A percentile compares a stretch with the other conserved stretches of the same genome.
These are phyloP conservation scores for Siniperca obscura DNA, from an alignment of 2,797 vertebrate genomes.

Conservation along the genomic window DNA sequence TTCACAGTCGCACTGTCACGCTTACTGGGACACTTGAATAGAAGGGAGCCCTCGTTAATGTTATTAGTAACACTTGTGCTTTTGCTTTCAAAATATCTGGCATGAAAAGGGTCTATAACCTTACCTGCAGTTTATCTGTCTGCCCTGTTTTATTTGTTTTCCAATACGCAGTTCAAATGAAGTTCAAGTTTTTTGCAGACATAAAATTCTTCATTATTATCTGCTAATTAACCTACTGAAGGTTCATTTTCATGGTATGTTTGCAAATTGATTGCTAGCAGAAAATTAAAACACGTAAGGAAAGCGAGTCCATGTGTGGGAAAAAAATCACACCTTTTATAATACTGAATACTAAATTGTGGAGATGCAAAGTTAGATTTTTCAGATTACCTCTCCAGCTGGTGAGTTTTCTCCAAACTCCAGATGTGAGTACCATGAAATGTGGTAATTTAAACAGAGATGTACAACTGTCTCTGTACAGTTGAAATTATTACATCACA, in stretches of 20 bases:
- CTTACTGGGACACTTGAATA: no score
- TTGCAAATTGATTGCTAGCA: neutral
- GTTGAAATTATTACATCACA: conserved; percentile 60
- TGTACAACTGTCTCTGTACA: conserved; percentile 33
- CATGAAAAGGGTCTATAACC: neutral
- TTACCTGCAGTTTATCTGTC: neutral
- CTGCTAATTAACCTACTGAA: neutral
- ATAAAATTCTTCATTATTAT: neutral
- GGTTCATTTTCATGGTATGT: neutral
- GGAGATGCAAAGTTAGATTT: neutral
- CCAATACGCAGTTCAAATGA: neutral
- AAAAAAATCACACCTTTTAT: neutral
- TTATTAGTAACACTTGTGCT: neutral
- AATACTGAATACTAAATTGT: conserved; percentile 4
- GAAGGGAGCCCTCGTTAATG: no score
- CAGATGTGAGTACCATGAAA: conserved; percentile 3
- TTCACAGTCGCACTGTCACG: no score
- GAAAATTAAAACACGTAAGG: neutral
- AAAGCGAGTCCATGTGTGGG: neutral
- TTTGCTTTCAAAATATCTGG: neutral
- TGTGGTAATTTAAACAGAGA: conserved; percentile 23
- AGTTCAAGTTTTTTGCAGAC: neutral
- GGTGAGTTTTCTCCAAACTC: neutral
- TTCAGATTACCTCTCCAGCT: neutral
- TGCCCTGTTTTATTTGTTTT: neutral